Evolutionary conservation across 2,797 vertebrate genomes (phyloP), one percentile per base, ranked within the genome.

Genomic region (Danio tinwini): DNA sequence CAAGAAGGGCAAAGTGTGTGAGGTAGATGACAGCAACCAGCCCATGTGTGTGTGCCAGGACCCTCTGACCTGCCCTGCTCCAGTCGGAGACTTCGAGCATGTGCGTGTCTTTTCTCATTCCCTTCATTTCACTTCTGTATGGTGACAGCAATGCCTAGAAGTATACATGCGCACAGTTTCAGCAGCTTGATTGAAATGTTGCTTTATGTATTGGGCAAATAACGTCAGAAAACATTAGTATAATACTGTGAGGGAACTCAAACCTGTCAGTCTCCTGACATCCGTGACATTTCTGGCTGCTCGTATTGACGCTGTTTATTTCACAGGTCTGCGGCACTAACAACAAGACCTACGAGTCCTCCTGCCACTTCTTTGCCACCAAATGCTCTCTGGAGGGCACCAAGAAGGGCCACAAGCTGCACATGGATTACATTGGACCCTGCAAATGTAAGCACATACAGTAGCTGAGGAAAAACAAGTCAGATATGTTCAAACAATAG

Each of bases 1-100:
- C 95, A 99, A 99, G 91, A 98, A 97, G 0, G 98, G 98, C 81
- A 99, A 99, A 84, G 96, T 99, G 88, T 99, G 98, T 0, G 98
- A 99, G 93, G 88, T 97, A 0, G 98, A 98, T 0, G 97, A 99
- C 82, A 93, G 84, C 93, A 99, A 99, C 92, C 93, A 89, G 0
- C 97, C 98, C 86, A 95, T 99, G 94, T 99, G 98, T 17, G 98
- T 99, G 83, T 99, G 98, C 93, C 97, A 98, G 93, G 97, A 98
- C 87, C 95, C 97, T 47, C 91, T 96, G 90, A 96, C 91, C 90
- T 99, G 98, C 93, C 92, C 95, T 0, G 76, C 93, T 7, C 93
- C 94, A 0, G 74, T 93, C 0, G 96, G 94, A 19, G 92, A 96
- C 82, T 99, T 97, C 5, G 97, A 99, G 91, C 98, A 99, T 79